phyloP scores from a whole-genome alignment of 2,888 invertebrate genomes.

The Lysandra coridon region DNA sequence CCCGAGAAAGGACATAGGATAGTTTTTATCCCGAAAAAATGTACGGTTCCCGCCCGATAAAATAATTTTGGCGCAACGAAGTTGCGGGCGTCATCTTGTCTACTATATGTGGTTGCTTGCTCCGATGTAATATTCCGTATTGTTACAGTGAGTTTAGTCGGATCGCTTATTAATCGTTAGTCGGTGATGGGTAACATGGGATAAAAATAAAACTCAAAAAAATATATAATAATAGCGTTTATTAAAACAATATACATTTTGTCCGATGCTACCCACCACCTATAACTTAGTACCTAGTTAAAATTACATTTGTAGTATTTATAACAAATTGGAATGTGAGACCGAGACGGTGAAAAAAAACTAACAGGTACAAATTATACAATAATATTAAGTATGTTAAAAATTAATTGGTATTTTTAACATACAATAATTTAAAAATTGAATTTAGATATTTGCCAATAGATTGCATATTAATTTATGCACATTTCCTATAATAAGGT shows the following conservation, averaged over 20 bases:
- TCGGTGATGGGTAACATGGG: slow-evolving; percentile 66
- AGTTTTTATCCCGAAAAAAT: too few relatives aligned
- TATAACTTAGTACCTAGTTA: slow-evolving; percentile 42
- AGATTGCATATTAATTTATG: neutral
- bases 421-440: neutral
- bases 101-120: too few relatives aligned
- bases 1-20: too few relatives aligned
- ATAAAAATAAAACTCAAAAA: slow-evolving; percentile 66
- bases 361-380: neutral
- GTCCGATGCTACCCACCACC: slow-evolving; percentile 70
- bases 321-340: neutral
- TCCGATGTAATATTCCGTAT: too few relatives aligned
- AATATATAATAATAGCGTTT: slow-evolving; percentile 51
- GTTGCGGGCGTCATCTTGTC: too few relatives aligned
- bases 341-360: neutral
- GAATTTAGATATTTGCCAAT: neutral
- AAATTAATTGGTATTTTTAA: neutral
- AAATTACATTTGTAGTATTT: slow-evolving; percentile 13
- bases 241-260: slow-evolving; percentile 39
- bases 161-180: slow-evolving; percentile 37
- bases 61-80: too few relatives aligned
- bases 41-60: too few relatives aligned
- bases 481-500: neutral
- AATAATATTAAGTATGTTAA: neutral
- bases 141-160: neutral